Percentiles rank a stretch among this genome's conserved stretches.
Conservation (phyloP, 1,140 invertebrate species). For the Drosophila watanabei region DNA sequence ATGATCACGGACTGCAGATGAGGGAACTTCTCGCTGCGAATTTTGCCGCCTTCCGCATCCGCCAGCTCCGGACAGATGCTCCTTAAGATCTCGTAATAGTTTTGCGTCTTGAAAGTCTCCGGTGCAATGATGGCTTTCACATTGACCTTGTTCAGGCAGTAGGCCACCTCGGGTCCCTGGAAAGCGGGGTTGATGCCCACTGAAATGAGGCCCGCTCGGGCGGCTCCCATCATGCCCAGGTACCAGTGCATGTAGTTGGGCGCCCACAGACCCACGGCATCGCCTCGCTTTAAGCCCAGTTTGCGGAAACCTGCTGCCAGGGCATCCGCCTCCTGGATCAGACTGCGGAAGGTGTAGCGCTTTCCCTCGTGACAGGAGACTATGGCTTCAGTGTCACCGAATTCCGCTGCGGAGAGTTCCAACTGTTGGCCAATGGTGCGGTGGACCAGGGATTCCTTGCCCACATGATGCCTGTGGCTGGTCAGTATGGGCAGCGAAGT, state of each 20-base stretch:
- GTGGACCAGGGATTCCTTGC: conserved; percentile 87
- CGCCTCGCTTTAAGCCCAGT: conserved; percentile 92
- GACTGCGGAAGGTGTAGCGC: conserved; percentile 88
- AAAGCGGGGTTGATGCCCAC: conserved; percentile 95
- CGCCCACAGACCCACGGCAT: conserved; percentile 95
- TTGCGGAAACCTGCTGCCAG: conserved; percentile 92
- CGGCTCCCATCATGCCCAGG: conserved; percentile 91
- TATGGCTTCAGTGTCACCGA: conserved; percentile 88
- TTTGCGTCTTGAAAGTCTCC: conserved; percentile 88
- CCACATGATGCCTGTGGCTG: conserved; percentile 86
- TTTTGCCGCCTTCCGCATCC: conserved; percentile 49
- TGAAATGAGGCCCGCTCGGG: conserved; percentile 92
- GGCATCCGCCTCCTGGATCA: conserved; percentile 90
- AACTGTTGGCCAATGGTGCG: conserved; percentile 89
- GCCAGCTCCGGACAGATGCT: conserved; percentile 86
- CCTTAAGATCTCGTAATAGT: conserved; percentile 91
- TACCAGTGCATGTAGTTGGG: conserved; percentile 95
- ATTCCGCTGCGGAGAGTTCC: conserved; percentile 87
- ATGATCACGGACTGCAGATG: conserved; percentile 87
- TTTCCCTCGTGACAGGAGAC: conserved; percentile 88
- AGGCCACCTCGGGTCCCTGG: conserved; percentile 91
- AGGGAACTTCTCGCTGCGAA: conserved; percentile 85
- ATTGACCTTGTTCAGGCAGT: conserved; percentile 92
- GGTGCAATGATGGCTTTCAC: conserved; percentile 91
- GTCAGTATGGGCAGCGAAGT: conserved; percentile 2